These are phyloP conservation scores for Chaenocephalus aceratus DNA, from an alignment of 2,113 vertebrate genomes.

Conservation along the genomic window DNA sequence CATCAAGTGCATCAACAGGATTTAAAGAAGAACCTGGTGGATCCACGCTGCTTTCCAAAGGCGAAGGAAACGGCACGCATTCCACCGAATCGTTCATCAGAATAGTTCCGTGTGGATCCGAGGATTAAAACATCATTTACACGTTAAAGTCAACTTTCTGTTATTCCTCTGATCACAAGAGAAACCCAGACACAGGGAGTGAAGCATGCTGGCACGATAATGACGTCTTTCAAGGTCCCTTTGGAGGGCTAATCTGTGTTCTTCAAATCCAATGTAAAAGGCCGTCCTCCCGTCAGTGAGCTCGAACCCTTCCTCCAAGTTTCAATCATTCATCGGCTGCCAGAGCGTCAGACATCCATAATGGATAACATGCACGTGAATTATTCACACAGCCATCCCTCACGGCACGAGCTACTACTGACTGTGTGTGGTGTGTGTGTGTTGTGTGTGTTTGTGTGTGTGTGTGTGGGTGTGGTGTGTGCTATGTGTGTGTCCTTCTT, in stretches of 20 bases:
- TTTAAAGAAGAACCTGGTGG: too few species aligned
- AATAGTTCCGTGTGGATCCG: too few species aligned
- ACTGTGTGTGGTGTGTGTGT: slow-evolving; percentile 19
- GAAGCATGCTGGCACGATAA: not conserved
- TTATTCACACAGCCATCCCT: slow-evolving; percentile 69
- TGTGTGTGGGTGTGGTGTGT: too few species aligned
- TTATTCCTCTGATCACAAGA: not conserved
- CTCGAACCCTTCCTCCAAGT: slow-evolving; percentile 55
- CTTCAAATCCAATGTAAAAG: slow-evolving; percentile 63
- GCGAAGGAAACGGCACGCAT: too few species aligned
- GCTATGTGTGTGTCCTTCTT: too few species aligned
- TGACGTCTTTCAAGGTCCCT: slow-evolving; percentile 20
- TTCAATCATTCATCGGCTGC: slow-evolving; percentile 68
- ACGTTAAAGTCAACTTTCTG: not conserved
- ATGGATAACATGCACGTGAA: slow-evolving; percentile 72
- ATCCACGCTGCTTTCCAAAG: too few species aligned
- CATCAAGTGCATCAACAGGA: too few species aligned
- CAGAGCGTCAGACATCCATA: slow-evolving; percentile 70
- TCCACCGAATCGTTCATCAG: too few species aligned
- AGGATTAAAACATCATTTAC: not conserved
- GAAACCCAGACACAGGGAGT: not conserved
- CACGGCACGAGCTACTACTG: slow-evolving; percentile 46
- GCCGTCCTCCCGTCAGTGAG: slow-evolving; percentile 63
- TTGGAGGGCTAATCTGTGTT: slow-evolving; percentile 48
- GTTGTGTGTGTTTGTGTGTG: too few species aligned